Evolutionary conservation across 2,797 vertebrate genomes (phyloP).

Genomic region (Hydrophis major): DNA sequence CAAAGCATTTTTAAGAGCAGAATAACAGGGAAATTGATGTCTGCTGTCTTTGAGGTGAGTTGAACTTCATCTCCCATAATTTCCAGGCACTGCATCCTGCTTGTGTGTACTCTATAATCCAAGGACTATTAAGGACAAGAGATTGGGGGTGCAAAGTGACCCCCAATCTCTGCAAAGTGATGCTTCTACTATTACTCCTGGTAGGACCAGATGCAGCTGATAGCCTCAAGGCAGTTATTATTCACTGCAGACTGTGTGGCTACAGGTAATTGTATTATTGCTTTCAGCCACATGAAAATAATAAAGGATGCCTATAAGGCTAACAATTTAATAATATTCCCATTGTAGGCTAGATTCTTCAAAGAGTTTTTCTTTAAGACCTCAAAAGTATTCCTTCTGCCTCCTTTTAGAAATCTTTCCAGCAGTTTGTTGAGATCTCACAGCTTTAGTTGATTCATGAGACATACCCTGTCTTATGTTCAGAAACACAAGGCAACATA

Average conservation of each 20-base stretch:
- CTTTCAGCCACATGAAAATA: neutral
- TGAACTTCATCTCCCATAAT: neutral
- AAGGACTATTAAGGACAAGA: neutral
- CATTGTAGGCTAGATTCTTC: neutral
- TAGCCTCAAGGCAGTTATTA: neutral
- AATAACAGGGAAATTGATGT: neutral
- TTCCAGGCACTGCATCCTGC: neutral
- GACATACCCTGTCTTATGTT: neutral
- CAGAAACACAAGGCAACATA: neutral
- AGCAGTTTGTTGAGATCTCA: neutral
- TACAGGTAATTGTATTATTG: neutral
- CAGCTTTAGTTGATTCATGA: neutral
- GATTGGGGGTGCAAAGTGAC: neutral
- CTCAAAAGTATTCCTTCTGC: neutral
- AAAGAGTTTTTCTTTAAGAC: neutral
- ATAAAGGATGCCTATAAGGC: neutral
- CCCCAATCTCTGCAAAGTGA: neutral
- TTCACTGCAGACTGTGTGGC: neutral
- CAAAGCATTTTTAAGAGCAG: neutral
- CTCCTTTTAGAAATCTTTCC: neutral
- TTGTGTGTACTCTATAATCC: neutral
- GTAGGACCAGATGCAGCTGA: neutral
- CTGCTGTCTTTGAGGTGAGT: neutral
- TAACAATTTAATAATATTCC: neutral
- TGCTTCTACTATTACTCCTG: neutral